These are phyloP conservation scores for Potamilus streckersoni DNA, from an alignment of 1,140 invertebrate genomes.

Conservation along the genomic window DNA sequence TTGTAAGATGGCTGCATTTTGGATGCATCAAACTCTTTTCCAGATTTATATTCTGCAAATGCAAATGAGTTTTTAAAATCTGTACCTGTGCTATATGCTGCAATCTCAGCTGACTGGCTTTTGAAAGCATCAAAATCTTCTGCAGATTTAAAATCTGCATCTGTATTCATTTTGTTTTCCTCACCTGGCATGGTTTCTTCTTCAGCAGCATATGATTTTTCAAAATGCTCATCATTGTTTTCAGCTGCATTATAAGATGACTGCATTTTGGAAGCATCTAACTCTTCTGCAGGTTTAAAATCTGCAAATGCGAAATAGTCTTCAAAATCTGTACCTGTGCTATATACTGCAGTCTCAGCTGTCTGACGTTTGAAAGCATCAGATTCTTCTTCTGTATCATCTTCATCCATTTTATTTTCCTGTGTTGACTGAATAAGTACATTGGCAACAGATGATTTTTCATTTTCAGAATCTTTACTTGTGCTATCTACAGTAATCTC, in stretches of 20 bases:
- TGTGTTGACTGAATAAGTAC: too few species aligned
- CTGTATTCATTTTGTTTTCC: neutral
- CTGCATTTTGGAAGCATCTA: neutral
- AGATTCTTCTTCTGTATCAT: neutral
- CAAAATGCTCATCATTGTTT: slow-evolving; percentile 4
- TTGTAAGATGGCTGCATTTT: neutral
- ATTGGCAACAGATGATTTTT: too few species aligned
- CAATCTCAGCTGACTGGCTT: too few species aligned
- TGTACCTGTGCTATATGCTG: too few species aligned
- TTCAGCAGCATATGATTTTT: neutral
- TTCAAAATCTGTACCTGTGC: too few species aligned
- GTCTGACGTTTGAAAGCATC: neutral
- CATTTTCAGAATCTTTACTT: too few species aligned
- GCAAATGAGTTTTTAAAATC: too few species aligned
- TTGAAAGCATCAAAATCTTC: slow-evolving; percentile 5
- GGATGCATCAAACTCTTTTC: neutral
- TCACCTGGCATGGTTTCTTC: neutral
- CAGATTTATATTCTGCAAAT: neutral
- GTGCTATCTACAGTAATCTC: too few species aligned
- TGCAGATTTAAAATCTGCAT: neutral
- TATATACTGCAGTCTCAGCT: too few species aligned
- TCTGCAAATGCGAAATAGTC: neutral
- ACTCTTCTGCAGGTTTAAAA: neutral
- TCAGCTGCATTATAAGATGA: neutral
- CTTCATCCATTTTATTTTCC: neutral